Evolutionary conservation across 2,113 vertebrate genomes (phyloP).

Genomic region (Electrona antarctica): DNA sequence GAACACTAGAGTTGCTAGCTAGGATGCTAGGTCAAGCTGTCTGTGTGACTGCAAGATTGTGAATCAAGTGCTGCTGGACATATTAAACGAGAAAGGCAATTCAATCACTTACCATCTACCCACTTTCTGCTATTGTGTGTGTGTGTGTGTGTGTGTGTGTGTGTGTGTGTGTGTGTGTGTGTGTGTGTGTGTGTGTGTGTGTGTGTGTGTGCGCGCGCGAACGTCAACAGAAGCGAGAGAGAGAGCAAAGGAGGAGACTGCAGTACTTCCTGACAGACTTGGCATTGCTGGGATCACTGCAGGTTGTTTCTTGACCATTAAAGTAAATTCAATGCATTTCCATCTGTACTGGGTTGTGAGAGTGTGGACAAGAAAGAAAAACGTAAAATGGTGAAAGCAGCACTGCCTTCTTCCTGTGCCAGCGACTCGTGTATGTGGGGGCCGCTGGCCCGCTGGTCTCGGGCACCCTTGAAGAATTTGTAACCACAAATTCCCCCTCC

Average conservation of each 20-base stretch:
- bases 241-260: constrained; percentile 74
- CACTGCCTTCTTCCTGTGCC: too few relatives aligned
- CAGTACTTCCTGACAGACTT: constrained; percentile 77
- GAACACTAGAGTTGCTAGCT: not conserved
- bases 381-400: too few relatives aligned
- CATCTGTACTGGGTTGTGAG: too few relatives aligned
- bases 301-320: constrained; percentile 57
- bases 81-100: not conserved
- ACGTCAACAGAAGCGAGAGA: constrained; percentile 63
- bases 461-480: too few relatives aligned
- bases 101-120: not conserved
- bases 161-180: not conserved
- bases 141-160: not conserved
- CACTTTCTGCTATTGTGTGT: not conserved
- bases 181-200: constrained; percentile 10
- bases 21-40: not conserved
- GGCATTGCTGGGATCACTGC: constrained; percentile 77
- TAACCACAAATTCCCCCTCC: too few relatives aligned
- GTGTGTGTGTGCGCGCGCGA: not conserved
- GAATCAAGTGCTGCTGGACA: not conserved
- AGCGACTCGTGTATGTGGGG: too few relatives aligned
- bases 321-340: too few relatives aligned
- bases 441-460: too few relatives aligned
- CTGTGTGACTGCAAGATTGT: not conserved
- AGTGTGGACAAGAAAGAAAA: too few relatives aligned